Percentiles rank a stretch among this genome's conserved stretches.
Evolutionary conservation across 2,797 vertebrate genomes (phyloP).

Genomic region (Xenopus petersii): DNA sequence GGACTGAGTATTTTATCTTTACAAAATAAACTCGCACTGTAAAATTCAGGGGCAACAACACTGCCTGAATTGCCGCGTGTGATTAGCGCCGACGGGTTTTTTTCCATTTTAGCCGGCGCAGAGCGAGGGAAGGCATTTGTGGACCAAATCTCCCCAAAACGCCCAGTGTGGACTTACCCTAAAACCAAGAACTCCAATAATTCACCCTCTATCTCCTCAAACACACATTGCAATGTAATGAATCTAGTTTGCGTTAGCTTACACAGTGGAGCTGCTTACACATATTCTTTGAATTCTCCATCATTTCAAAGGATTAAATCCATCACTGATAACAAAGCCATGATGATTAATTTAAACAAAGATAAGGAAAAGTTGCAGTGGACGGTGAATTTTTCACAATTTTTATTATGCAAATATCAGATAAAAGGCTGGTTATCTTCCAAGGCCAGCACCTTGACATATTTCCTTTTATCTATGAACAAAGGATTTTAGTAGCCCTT

Average conservation of each 20-base stretch:
- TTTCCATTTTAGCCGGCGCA: too few relatives aligned
- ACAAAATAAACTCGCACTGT: conserved; percentile 51
- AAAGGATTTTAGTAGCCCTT: conserved; percentile 17
- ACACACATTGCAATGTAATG: conserved; percentile 8
- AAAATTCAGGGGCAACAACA: conserved; percentile 18
- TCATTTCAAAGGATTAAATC: conserved; percentile 11
- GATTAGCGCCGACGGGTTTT: too few relatives aligned
- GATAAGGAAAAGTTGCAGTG: conserved; percentile 28
- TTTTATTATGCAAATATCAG: conserved; percentile 31
- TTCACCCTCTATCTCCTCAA: conserved; percentile 12
- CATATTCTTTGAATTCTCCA: conserved; percentile 12
- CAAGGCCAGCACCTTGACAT: conserved; percentile 22
- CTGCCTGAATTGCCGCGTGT: too few relatives aligned
- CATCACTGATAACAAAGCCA: background rate
- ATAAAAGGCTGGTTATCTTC: conserved; percentile 30
- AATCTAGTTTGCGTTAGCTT: background rate
- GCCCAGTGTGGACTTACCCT: background rate
- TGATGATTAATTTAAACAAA: conserved; percentile 19
- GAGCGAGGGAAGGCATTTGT: too few relatives aligned
- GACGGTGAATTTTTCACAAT: conserved; percentile 11
- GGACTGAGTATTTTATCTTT: conserved; percentile 47
- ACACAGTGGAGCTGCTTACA: background rate
- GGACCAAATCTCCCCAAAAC: too few relatives aligned
- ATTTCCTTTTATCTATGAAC: conserved; percentile 5
- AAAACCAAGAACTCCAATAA: background rate